Base-by-base conservation (phyloP, 2,113 vertebrate species). In the Lepus timidus region DNA sequence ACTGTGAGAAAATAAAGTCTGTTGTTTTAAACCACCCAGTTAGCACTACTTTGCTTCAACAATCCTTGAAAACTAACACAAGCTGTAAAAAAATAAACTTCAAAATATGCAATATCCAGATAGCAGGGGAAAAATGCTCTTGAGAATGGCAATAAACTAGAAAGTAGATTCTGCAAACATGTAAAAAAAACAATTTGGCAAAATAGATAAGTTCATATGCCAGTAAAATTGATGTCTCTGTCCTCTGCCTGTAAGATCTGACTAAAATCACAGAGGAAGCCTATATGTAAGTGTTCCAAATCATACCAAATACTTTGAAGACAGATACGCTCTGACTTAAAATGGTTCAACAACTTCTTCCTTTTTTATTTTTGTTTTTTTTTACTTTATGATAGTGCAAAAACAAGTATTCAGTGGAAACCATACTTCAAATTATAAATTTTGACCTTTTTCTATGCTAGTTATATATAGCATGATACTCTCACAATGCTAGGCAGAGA, bases 221-320 rank as follows among this genome's bases (percentile, higher is more conserved):
- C 55, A 58, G 19, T 14, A 58, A 58, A 58, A 58, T 80, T 91
- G 49, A 91, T 70, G 4, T 10, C 13, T 16, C 20, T 81, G 14
- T 79, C 44, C 16, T 16, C 20, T 81, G 14, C 79, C 55, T 93
- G 79, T 11, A 90, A 73, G 4, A 19, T 64, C 93, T 1, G 5
- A 55, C 20, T 44, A 85, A 95, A 96, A 73, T 88, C 87, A 92
- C 27, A 62, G 4, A 52, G n/a, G 71, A 93, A 61, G 93, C 33
- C 36, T 83, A 16, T 61, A 23, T 39, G 81, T 61, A 61, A 68
- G 44, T n/a, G 80, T 70, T 85, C 9, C 19, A 95, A 65, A 95
- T 84, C 4, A 88, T 65, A 51, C 11, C 11, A 91, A 64, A 36
- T 88, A 96, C 36, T 27, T 33, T 11, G 52, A 73, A 31, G 61